These are phyloP conservation scores for Melanotus villosus DNA, from an alignment of 2,888 invertebrate genomes.

Conservation along the genomic window DNA sequence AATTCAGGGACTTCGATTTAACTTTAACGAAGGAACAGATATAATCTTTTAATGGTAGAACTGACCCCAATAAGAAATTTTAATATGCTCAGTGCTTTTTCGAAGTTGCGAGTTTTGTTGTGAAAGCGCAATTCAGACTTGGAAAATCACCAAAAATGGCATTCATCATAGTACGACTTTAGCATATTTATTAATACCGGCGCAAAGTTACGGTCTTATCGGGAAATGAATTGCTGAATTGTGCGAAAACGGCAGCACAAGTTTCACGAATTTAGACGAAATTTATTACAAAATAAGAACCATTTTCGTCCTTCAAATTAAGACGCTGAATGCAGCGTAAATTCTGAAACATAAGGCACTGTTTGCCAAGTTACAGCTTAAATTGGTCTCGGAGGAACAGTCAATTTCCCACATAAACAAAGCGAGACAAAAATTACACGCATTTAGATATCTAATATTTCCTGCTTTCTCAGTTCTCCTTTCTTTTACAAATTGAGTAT, in stretches of 20 bases:
- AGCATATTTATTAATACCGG: conserved; percentile 26
- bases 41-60: conserved; percentile 2
- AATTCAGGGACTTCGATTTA: conserved; percentile 6
- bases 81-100: not conserved
- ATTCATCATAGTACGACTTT: conserved; percentile 11
- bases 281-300: conserved; percentile 36
- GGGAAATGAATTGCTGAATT: conserved; percentile 8
- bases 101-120: conserved; percentile 4
- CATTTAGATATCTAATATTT: conserved; percentile 26
- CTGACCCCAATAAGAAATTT: conserved; percentile 6
- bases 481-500: not conserved
- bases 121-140: not conserved
- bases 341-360: conserved; percentile 35
- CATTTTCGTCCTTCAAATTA: conserved; percentile 39
- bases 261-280: conserved; percentile 19
- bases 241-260: conserved; percentile 14
- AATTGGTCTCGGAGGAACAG: conserved; percentile 31
- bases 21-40: not conserved
- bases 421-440: conserved; percentile 33
- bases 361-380: conserved; percentile 31
- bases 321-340: conserved; percentile 35
- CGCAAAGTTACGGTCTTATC: conserved; percentile 17
- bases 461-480: conserved; percentile 1
- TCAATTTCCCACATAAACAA: conserved; percentile 37
- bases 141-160: conserved; percentile 6